These are phyloP conservation scores for Hozukius guyotensis DNA, from an alignment of 2,797 vertebrate species.

Conservation along the genomic window DNA sequence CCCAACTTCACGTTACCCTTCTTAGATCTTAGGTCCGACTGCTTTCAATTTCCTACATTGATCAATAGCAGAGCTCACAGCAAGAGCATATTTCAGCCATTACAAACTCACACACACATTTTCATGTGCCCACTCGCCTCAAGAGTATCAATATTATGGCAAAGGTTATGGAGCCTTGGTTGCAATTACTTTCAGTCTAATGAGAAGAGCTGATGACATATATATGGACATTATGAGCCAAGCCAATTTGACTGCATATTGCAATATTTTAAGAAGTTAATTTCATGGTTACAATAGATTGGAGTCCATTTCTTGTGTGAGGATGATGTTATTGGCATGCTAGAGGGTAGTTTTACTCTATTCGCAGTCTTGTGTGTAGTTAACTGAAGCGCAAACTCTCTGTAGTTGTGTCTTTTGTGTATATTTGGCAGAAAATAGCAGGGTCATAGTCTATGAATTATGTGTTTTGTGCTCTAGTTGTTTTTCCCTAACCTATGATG, in stretches of 20 bases:
- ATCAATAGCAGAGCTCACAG: slow-evolving; percentile 47
- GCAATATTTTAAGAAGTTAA: slow-evolving; percentile 36
- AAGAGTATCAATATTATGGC: slow-evolving; percentile 55
- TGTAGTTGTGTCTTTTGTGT: slow-evolving; percentile 25
- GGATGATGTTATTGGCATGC: background rate
- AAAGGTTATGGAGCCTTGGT: slow-evolving; percentile 29
- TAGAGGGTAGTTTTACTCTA: background rate
- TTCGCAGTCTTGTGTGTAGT: slow-evolving; percentile 6
- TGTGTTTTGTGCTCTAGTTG: slow-evolving; percentile 22
- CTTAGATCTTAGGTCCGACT: background rate
- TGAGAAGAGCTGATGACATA: slow-evolving; percentile 58
- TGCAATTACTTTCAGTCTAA: slow-evolving; percentile 63
- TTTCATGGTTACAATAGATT: slow-evolving; percentile 46
- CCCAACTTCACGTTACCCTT: background rate
- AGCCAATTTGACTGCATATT: slow-evolving; percentile 17
- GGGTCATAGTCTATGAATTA: slow-evolving; percentile 46
- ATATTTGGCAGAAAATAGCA: slow-evolving; percentile 16
- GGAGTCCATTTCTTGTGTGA: slow-evolving; percentile 18
- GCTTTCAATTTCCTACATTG: background rate
- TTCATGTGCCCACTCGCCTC: slow-evolving; percentile 22
- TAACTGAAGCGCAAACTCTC: slow-evolving; percentile 12
- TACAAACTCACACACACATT: slow-evolving; percentile 25
- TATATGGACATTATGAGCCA: slow-evolving; percentile 52
- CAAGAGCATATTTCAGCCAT: slow-evolving; percentile 35
- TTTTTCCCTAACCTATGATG: slow-evolving; percentile 46